Conservation (phyloP, 2,888 invertebrate genomes). For the Dexiosoma caninum region DNA sequence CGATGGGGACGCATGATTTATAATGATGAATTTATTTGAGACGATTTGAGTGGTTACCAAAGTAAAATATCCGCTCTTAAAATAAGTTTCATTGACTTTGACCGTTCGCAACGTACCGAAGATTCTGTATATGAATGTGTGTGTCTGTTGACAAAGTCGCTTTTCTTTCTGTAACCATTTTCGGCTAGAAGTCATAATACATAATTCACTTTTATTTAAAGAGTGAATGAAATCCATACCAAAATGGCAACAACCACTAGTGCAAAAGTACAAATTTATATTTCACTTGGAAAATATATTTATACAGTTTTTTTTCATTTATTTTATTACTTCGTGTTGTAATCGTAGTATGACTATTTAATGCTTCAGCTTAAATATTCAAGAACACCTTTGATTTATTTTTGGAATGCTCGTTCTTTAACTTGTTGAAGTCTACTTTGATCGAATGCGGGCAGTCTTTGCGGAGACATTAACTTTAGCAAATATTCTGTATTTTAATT, state of each 20-base stretch:
- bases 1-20: constrained; percentile 73
- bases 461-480: too few species aligned
- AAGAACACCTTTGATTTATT: not conserved
- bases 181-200: constrained; percentile 56
- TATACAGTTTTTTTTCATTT: not conserved
- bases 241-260: constrained; percentile 25
- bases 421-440: not conserved
- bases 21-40: constrained; percentile 76
- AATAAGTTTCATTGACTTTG: constrained; percentile 57
- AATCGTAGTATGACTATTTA: not conserved
- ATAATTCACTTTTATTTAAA: constrained; percentile 52
- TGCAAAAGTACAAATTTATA: constrained; percentile 46
- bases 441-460: too few species aligned
- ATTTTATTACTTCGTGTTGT: too few species aligned
- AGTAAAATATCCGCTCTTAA: constrained; percentile 55
- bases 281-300: constrained; percentile 43
- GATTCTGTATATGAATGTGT: not conserved
- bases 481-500: constrained; percentile 21
- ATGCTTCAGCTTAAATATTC: not conserved
- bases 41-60: constrained; percentile 46
- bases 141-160: constrained; percentile 40
- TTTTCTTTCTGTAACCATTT: constrained; percentile 61
- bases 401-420: not conserved
- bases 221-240: constrained; percentile 23
- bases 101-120: constrained; percentile 41